These are phyloP conservation scores for Drosophila antonietae DNA, from an alignment of 2,888 invertebrate species.

Conservation along the genomic window DNA sequence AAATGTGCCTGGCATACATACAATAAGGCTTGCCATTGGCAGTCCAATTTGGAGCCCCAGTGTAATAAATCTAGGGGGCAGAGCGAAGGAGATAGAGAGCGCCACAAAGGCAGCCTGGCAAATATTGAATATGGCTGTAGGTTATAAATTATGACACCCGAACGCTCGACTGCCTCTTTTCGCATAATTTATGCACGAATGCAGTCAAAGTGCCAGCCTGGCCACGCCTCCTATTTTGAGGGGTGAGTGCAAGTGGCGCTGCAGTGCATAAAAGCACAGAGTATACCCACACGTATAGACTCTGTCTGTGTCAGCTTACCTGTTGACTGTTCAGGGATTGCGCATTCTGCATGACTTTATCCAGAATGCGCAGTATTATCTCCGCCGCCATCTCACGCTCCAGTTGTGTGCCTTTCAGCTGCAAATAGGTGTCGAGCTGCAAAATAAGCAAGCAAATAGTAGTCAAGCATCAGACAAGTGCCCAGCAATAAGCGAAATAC, in stretches of 20 bases:
- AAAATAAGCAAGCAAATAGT: conserved; percentile 59
- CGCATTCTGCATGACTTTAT: conserved; percentile 88
- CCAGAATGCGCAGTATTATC: conserved; percentile 87
- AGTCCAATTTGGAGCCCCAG: conserved; percentile 31
- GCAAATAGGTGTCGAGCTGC: conserved; percentile 84
- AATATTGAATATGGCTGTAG: conserved; percentile 78
- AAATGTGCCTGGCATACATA: conserved; percentile 15
- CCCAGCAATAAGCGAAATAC: conserved; percentile 12
- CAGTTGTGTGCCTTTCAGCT: conserved; percentile 83
- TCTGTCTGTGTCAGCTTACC: conserved; percentile 85
- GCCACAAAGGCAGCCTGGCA: conserved; percentile 57
- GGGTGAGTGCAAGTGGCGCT: background rate
- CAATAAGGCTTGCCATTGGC: conserved; percentile 6
- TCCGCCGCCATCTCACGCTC: conserved; percentile 86
- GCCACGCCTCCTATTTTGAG: conserved; percentile 1
- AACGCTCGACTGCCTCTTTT: conserved; percentile 55
- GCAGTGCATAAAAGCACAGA: background rate
- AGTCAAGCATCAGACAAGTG: conserved; percentile 43
- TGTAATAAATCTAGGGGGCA: conserved; percentile 66
- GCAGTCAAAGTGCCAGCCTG: conserved; percentile 37
- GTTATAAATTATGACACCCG: conserved; percentile 75
- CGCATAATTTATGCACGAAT: conserved; percentile 71
- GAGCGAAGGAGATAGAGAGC: background rate
- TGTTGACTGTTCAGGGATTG: conserved; percentile 90
- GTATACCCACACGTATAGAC: background rate